Evolutionary conservation across 1,140 invertebrate species (phyloP).

Genomic region (Nasonia longicornis): DNA sequence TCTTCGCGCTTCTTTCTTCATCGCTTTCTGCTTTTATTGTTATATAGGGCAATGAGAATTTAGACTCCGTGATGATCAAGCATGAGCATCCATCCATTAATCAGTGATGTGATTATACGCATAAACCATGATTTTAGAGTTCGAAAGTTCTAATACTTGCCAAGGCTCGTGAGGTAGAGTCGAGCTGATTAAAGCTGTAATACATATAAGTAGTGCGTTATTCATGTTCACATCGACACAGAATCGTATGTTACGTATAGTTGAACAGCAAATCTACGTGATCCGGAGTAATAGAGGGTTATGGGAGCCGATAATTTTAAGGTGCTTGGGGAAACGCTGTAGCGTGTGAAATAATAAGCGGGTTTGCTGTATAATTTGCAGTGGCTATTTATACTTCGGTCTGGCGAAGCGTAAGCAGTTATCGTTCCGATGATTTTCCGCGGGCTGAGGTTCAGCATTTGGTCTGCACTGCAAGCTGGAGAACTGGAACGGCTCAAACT

Average conservation of each 20-base stretch:
- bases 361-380: not conserved
- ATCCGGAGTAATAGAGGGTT: not conserved
- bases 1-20: not conserved
- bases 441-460: not conserved
- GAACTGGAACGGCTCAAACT: not conserved
- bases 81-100: too few relatives aligned
- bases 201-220: too few relatives aligned
- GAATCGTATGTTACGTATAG: not conserved
- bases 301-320: not conserved
- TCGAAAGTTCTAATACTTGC: too few relatives aligned
- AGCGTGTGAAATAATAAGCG: not conserved
- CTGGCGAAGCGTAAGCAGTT: not conserved
- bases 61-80: not conserved
- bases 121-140: too few relatives aligned
- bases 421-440: conserved; percentile 6
- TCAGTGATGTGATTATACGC: too few relatives aligned
- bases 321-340: not conserved
- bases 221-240: too few relatives aligned
- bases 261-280: not conserved
- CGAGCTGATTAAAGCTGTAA: too few relatives aligned
- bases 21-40: not conserved
- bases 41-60: not conserved
- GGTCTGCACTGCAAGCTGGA: not conserved
- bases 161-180: too few relatives aligned
- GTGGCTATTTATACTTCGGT: not conserved